These are phyloP conservation scores for Eurosta solidaginis DNA, from an alignment of 1,140 invertebrate genomes.

Conservation along the genomic window DNA sequence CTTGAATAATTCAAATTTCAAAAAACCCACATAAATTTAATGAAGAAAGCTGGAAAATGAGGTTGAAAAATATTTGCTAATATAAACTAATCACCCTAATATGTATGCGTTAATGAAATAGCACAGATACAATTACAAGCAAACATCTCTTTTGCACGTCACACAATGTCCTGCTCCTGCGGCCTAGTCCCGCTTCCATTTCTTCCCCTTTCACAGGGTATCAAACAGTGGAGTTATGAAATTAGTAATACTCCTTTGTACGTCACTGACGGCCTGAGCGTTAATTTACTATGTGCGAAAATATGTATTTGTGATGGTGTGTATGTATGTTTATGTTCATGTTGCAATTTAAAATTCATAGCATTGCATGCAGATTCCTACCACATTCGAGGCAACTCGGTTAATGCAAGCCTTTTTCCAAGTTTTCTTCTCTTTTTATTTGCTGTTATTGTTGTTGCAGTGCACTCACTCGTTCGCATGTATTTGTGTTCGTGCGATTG, in stretches of 20 bases:
- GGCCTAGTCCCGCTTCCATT: neutral
- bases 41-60: no score
- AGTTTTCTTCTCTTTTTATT: neutral
- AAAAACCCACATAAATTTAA: no score
- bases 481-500: neutral
- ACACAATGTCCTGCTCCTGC: neutral
- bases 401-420: neutral
- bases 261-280: neutral
- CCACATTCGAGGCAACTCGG: neutral
- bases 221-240: neutral
- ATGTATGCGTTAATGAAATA: neutral
- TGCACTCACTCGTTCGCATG: neutral
- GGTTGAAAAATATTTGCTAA: no score
- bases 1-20: no score
- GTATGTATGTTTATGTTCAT: neutral
- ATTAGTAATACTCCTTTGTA: slow-evolving; percentile 6
- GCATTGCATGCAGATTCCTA: neutral
- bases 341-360: slow-evolving; percentile 21
- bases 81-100: neutral
- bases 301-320: neutral
- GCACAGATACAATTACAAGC: neutral
- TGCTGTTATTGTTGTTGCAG: neutral
- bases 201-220: neutral
- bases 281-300: no score
- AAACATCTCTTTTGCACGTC: neutral